These are phyloP conservation scores for Vesta saturnalis DNA, from an alignment of 2,888 invertebrate genomes.

Conservation along the genomic window DNA sequence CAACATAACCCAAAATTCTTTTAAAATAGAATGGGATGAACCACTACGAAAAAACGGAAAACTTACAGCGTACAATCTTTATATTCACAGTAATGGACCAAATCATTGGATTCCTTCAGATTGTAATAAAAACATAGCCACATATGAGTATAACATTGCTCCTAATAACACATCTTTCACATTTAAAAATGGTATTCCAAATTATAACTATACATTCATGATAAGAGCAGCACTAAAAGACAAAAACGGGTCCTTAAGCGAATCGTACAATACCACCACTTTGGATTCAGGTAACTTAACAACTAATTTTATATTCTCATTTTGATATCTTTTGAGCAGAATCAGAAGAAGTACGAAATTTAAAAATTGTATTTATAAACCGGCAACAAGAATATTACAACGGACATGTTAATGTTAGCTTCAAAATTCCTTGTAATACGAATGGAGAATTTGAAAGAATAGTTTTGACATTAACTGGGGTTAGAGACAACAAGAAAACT, in stretches of 20 bases:
- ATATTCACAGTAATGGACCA: constrained; percentile 20
- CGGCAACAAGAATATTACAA: constrained; percentile 23
- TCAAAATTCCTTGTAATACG: constrained; percentile 36
- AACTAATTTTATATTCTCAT: not conserved
- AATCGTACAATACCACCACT: constrained; percentile 3
- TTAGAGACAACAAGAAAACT: not conserved
- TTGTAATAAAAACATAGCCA: constrained; percentile 15
- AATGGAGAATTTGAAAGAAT: constrained; percentile 22
- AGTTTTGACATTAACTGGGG: not conserved
- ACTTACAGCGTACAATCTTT: constrained; percentile 25
- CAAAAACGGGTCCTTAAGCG: constrained; percentile 22
- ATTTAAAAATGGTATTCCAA: constrained; percentile 23
- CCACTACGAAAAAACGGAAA: constrained; percentile 34
- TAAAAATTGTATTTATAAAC: not conserved
- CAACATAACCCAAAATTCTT: constrained; percentile 11
- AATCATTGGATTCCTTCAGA: constrained; percentile 22
- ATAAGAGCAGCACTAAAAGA: constrained; percentile 27
- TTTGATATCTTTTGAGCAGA: constrained; percentile 12
- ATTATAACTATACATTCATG: constrained; percentile 24
- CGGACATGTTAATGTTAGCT: constrained; percentile 18
- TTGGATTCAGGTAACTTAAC: constrained; percentile 21
- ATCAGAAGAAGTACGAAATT: constrained; percentile 29
- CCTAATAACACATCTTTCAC: constrained; percentile 18
- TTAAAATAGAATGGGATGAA: constrained; percentile 28
- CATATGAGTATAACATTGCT: not conserved